Base-by-base conservation (phyloP, 2,113 vertebrate genomes). In the Rhabdornis inornatus region DNA sequence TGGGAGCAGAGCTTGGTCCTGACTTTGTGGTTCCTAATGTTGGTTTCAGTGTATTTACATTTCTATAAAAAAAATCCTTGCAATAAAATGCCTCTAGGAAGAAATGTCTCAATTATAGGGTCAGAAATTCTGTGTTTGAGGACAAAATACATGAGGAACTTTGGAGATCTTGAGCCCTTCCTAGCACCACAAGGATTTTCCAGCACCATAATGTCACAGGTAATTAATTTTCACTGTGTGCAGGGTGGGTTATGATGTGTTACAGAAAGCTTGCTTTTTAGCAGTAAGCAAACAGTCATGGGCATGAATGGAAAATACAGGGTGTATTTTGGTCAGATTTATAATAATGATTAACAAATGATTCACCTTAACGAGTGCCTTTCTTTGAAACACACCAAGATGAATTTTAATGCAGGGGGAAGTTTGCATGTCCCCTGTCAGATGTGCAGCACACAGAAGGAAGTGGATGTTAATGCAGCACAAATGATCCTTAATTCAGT, bases 291-390 rank as follows among this genome's bases (percentile, higher is more conserved):
- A 90, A 95, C 83, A 94, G 37, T 61, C 75, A 1, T 50, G 49
- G 78, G 57, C 68, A 52, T 31, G 44, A 10, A 69, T 85, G 96
- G 95, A 90, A 96, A 90, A 95, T 53, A 79, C 3, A 44, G 22
- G 42, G 15, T 52, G 68, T 44, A 30, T 91, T 91, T 71, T 92
- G 92, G 37, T 76, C 88, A 83, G 92, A 42, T 77, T 90, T 57
- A 35, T 83, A 96, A 66, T 40, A 90, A 96, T 77, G 78, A 60
- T 95, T 96, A 96, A 97, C 96, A 84, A 71, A 53, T 90, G 83
- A 94, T 88, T 88, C 85, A 86, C 80, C 56, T 92, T 95, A 96
- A 97, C 49, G 88, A 57, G 28, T 71, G 33, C 9, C 60, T 55
- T 30, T 80, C 87, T 74, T 64, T 35, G 47, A 75, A 87, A 57